phyloP scores from a whole-genome alignment of 1,140 invertebrate species.

The Drosophila nebulosa region DNA sequence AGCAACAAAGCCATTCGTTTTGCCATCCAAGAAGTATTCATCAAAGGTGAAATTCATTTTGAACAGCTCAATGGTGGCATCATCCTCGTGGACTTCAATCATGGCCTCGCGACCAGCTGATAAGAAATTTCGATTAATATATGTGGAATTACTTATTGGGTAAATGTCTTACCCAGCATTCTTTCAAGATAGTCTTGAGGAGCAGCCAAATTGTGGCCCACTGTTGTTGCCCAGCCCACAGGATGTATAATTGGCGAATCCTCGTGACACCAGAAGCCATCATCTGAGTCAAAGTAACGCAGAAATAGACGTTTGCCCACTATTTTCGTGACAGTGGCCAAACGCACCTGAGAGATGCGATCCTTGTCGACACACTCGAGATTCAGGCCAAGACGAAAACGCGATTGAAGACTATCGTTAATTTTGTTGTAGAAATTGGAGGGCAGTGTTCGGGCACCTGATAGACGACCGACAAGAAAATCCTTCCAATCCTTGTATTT shows the following conservation, averaged over 20 bases:
- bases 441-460: slow-evolving; percentile 95
- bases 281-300: slow-evolving; percentile 93
- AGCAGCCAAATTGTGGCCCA: slow-evolving; percentile 92
- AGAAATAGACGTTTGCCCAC: slow-evolving; percentile 95
- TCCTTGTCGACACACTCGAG: slow-evolving; percentile 98
- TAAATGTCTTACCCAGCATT: slow-evolving; percentile 77
- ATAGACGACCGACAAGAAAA: slow-evolving; percentile 93
- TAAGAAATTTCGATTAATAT: not conserved
- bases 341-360: slow-evolving; percentile 95
- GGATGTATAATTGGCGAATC: slow-evolving; percentile 96
- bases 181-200: slow-evolving; percentile 89
- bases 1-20: slow-evolving; percentile 85
- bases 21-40: slow-evolving; percentile 77
- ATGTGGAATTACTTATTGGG: not conserved
- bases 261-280: slow-evolving; percentile 98
- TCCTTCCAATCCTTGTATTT: slow-evolving; percentile 98
- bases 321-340: slow-evolving; percentile 93
- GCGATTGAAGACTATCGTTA: slow-evolving; percentile 90
- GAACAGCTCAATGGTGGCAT: slow-evolving; percentile 89
- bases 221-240: slow-evolving; percentile 95
- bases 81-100: slow-evolving; percentile 83
- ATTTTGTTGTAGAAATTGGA: slow-evolving; percentile 95
- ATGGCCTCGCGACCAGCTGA: slow-evolving; percentile 78
- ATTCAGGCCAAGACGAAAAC: slow-evolving; percentile 90
- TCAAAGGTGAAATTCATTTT: slow-evolving; percentile 82